Evolutionary conservation across 2,797 vertebrate species (phyloP), one percentile per base, ranked within the genome.

Genomic region (Lophius americanus): DNA sequence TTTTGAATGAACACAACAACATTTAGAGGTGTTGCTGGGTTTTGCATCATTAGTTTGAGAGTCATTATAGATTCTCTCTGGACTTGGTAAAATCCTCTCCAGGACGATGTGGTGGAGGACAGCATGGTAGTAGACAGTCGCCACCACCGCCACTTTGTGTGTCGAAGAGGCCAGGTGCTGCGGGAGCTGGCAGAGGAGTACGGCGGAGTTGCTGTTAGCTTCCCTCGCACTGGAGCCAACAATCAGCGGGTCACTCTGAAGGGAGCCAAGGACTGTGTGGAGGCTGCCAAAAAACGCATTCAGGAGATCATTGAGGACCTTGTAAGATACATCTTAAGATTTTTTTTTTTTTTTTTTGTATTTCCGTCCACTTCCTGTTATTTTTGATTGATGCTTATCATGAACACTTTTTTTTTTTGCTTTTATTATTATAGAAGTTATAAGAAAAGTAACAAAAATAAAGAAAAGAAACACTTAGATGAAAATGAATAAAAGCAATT

Each of bases 71-170:
- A 13, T 37, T 51, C 23, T 3, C 12, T 23, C 35, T 44, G 9
- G 2, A 2, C 11, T 6, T 14, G 2, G 32, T 11, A 33, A 6
- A 5, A 7, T 35, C 4, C 51, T 35, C 60, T 51, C n/a, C 83
- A 95, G 95, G 92, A 95, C 3, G 92, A 95, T 5, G 90, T 95
- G 44, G 88, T 94, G 6, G 94, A 96, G 81, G 94, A 95, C 78
- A 88, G 73, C 66, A 94, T 95, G 92, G 75, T 91, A 0, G 93
- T 95, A 12, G 94, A 95, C 1, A 77, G 88, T 7, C 92, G 92
- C 23, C 92, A 94, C 71, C 94, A 95, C 70, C 92, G 94, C 1
- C 86, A 95, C 82, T 95, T 95, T 7, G 92, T 95, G 71, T 93
- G 93, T 38, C 91, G 91, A 64, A 88, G 93, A 43, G 93, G 92